Percentiles rank a stretch among this genome's conserved stretches.
phyloP scores from a whole-genome alignment of 64 coral and sea anemone genomes.

The Porites australiensis region DNA sequence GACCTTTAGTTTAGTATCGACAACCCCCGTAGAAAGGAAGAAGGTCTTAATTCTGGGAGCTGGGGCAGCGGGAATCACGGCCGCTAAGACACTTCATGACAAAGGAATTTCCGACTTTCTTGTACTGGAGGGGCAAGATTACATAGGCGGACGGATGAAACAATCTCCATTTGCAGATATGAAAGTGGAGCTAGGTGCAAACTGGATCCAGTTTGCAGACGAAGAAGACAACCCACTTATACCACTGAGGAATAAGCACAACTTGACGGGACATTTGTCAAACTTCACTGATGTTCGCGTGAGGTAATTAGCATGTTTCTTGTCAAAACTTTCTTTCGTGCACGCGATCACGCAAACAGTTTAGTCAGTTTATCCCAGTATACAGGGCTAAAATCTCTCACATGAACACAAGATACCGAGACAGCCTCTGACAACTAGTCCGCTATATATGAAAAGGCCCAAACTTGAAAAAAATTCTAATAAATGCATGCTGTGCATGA shows the following conservation, averaged over 20 bases:
- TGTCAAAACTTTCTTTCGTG: too few species aligned
- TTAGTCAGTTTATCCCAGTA: too few species aligned
- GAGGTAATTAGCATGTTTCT: neutral
- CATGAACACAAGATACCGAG: too few species aligned
- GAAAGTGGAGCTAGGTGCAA: slow-evolving; percentile 72
- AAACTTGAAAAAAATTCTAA: too few species aligned
- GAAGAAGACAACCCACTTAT: slow-evolving; percentile 72
- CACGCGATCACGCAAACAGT: too few species aligned
- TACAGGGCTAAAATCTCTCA: too few species aligned
- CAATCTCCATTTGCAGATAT: slow-evolving; percentile 59
- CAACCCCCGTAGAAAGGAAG: neutral
- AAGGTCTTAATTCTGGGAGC: slow-evolving; percentile 85
- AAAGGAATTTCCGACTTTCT: slow-evolving; percentile 77
- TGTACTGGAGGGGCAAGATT: slow-evolving; percentile 78
- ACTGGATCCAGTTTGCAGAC: slow-evolving; percentile 77
- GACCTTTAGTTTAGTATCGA: neutral
- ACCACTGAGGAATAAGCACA: slow-evolving; percentile 32
- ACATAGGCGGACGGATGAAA: slow-evolving; percentile 87
- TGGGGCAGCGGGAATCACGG: slow-evolving; percentile 72
- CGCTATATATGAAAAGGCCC: too few species aligned
- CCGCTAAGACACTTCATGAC: slow-evolving; percentile 79
- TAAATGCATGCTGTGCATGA: too few species aligned
- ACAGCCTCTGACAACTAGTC: too few species aligned
- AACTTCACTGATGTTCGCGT: slow-evolving; percentile 47
- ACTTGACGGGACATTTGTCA: slow-evolving; percentile 33